Base-by-base conservation (phyloP, 2,113 vertebrate species). In the Hippocampus barbouri region DNA sequence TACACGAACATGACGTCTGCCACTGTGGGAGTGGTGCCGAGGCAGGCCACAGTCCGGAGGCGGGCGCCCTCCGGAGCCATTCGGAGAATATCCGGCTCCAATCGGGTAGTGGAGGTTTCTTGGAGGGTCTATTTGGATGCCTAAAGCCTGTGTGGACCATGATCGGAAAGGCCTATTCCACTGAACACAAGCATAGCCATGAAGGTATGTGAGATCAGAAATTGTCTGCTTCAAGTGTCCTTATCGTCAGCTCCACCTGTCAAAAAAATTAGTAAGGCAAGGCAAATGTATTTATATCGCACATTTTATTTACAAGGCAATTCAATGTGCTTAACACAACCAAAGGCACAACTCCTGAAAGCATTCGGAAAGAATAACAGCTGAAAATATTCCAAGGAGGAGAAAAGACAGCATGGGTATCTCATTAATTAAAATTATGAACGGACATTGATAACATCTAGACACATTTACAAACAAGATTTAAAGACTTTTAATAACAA, bases 131-230 rank as follows among this genome's bases (percentile, higher is more conserved):
- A 45, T 98, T 97, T 77, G 96, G 96, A 34, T 98, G 96, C 85
- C 90, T 98, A 61, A 95, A 93, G 64, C 96, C 96, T 16, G 96
- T 98, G 59, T 98, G 96, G 96, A 96, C 94, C 75, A 97, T 98
- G 95, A 95, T 98, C 23, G 96, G 96, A 84, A 97, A 97, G 85
- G 95, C 96, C 56, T 98, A 98, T 86, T 95, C 95, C 68, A 96
- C 95, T 1, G 96, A 98, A 81, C 95, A 97, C 91, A 98, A 98
- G 84, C 95, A 96, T 41, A 94, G 90, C 68, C 92, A 94, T 2
- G 95, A 96, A 92, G 95, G 96, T 97, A 91, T 73, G 93, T 79
- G 67, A 56, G 69, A 20, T 69, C 21, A 62, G 38, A 38, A 70
- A 66, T 59, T 63, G 49, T 21, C 8, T 63, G 34, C 3, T 62